Base-by-base conservation (phyloP, 1,140 invertebrate species). In the Hylaeus anthracinus region DNA sequence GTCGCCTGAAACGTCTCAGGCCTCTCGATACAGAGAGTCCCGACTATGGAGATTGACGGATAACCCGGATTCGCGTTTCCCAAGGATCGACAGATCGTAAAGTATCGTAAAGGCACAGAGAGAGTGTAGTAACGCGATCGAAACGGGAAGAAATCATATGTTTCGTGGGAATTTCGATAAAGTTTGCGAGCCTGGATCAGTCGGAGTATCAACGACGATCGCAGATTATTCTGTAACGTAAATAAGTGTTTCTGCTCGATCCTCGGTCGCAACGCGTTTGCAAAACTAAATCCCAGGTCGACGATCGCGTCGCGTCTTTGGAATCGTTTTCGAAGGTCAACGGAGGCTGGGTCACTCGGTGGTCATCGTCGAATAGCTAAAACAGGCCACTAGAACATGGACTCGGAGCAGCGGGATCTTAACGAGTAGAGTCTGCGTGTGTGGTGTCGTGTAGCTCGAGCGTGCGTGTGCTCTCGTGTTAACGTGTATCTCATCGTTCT, bases 381-480 rank as follows among this genome's bases (percentile, higher is more conserved):
- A 45, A 85, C 63, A 53, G 78, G 77, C 85, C 85, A 37, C 63
- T 80, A 82, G 63, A n/a, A 65, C 81, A 71, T 77, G 63, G 75
- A 69, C 79, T 85, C 39, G 60, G 10, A 64, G 61, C 83, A 81
- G 73, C 77, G 73, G 90, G 81, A 72, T 81, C 9, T 79, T 76
- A 85, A 90, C 81, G 81, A 84, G 72, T 85, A 88, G 89, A 91
- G 80, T 39, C 90, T 91, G 89, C 83, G 89, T 90, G 86, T 91
- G 81, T 91, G 81, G 48, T 88, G 88, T 86, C 81, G 89, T 88
- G 85, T 90, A 70, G 37, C 12, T 55, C 82, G 72, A 79, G 63
- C 74, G 41, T 75, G 75, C 82, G 55, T 55, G 10, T 15, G 51
- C 82, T 71, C 80, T 71, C 37, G 61, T 66, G 69, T 66, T 83